phyloP scores from a whole-genome alignment of 2,113 vertebrate genomes.

The Eretmochelys imbricata region DNA sequence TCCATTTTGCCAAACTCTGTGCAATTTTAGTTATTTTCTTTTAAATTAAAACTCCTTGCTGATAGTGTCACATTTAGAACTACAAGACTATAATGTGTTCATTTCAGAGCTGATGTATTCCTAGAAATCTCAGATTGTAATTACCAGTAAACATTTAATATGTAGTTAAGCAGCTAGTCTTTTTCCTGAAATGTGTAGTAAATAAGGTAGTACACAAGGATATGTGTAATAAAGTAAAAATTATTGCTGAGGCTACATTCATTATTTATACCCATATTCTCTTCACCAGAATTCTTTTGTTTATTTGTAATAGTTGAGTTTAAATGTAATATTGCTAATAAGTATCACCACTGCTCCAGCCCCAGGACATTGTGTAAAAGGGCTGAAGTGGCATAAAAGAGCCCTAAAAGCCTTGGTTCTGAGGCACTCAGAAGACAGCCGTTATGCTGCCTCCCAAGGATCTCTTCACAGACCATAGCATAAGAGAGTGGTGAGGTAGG shows the following conservation, averaged over 20 bases:
- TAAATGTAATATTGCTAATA: background rate
- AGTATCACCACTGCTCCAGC: background rate
- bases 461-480: background rate
- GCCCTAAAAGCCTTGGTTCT: background rate
- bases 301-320: background rate
- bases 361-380: rapidly evolving
- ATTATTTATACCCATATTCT: background rate
- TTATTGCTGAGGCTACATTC: no score
- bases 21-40: rapidly evolving
- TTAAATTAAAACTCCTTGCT: rapidly evolving
- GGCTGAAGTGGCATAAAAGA: background rate
- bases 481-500: background rate
- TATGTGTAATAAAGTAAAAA: background rate
- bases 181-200: background rate
- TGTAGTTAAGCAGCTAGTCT: background rate
- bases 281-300: background rate
- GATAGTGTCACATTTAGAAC: background rate
- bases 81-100: rapidly evolving
- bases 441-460: background rate
- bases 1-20: rapidly evolving
- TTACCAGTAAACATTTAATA: background rate
- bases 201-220: background rate
- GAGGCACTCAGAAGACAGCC: background rate
- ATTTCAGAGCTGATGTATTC: background rate
- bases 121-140: background rate